Evolutionary conservation across 35 echinoderm and acorn worm genomes (phyloP).

Genomic region (Strongylocentrotus purpuratus): DNA sequence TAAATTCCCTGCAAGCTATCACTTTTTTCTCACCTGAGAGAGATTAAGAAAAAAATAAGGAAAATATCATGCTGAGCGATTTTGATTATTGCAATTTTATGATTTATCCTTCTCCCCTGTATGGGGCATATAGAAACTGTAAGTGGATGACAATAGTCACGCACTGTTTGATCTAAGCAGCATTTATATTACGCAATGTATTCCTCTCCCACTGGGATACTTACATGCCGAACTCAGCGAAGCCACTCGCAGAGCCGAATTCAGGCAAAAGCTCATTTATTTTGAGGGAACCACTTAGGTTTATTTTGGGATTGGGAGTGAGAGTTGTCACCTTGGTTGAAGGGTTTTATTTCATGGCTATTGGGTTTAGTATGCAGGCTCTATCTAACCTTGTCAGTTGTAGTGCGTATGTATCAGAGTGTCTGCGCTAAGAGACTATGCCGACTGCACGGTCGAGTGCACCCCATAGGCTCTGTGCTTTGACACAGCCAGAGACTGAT

Average conservation of each 20-base stretch:
- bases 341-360: not conserved
- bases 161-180: not conserved
- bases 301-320: conserved; percentile 8
- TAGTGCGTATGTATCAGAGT: too few species aligned
- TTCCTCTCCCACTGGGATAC: not conserved
- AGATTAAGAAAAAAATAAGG: not conserved
- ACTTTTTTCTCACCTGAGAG: not conserved
- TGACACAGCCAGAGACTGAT: too few species aligned
- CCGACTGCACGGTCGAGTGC: too few species aligned
- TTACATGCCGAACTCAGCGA: not conserved
- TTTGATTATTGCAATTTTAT: conserved; percentile 14
- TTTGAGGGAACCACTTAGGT: not conserved
- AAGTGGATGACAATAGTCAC: not conserved
- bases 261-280: conserved; percentile 11
- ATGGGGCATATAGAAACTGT: not conserved
- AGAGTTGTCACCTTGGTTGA: not conserved
- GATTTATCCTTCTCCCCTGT: not conserved
- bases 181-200: not conserved
- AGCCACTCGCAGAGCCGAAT: not conserved
- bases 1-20: not conserved
- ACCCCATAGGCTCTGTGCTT: too few species aligned
- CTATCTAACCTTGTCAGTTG: too few species aligned
- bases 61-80: not conserved
- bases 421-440: too few species aligned
- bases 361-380: not conserved